Evolutionary conservation across 2,113 vertebrate genomes (phyloP), one percentile per base, ranked within the genome.

Genomic region (Siniperca knerii): DNA sequence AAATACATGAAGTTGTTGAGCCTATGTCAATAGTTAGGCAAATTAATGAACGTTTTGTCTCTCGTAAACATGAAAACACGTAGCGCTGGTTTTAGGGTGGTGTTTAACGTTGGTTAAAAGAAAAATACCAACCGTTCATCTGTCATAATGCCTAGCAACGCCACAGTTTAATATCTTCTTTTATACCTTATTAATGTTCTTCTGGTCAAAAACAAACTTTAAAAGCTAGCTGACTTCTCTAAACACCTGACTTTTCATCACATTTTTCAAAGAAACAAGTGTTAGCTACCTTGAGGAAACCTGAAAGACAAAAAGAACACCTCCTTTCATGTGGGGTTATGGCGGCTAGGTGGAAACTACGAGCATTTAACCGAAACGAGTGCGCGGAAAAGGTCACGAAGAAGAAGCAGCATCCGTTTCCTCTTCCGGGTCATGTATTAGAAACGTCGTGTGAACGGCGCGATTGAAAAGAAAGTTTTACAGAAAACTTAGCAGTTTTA

Each of bases 391-490:
- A 4, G 1, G 1, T 1, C 66, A 55, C 55, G 72, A 92, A 79
- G 83, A 90, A 90, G 58, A 84, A 57, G 0, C 2, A 6, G 1
- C 0, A 0, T 1, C 2, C 1, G 21, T 66, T 94, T 95, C 92
- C 90, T 10, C 13, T 95, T 96, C 95, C 94, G 88, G 92, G 87
- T 92, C 73, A 0, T 1, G 3, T 1, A 29, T 44, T 55, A 81
- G 70, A 85, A 93, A 95, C 95, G 95, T 96, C 74, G 84, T 82
- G 82, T 82, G 69, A 77, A 92, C 94, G 94, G 92, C 89, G 90
- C 90, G 65, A 40, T 71, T 20, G 15, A 83, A 60, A 25, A 90
- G 76, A 93, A 93, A 89, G 78, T 93, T 92, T 62, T 4, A 20
- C 8, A 5, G 40, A 74, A 85, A 84, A 88, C 70, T 70, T 23